Evolutionary conservation across 2,113 vertebrate species (phyloP), one percentile per base, ranked within the genome.

Genomic region (Aegithalos caudatus): DNA sequence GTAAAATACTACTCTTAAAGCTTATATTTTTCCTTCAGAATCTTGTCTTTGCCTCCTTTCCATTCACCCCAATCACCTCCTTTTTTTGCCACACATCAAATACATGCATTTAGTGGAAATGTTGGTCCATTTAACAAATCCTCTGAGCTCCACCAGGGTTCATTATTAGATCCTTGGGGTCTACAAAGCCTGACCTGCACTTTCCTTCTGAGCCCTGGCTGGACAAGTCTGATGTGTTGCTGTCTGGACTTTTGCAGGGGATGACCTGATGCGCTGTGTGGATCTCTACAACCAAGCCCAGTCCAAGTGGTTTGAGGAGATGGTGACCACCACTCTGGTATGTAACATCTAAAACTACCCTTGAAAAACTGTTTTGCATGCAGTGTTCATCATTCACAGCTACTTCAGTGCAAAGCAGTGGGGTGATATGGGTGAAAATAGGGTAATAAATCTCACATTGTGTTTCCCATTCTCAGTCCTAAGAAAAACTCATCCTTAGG

Each of bases 251-350:
- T 65, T 88, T 89, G 9, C 96, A 99, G 99, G 99, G 54, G 99
- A 99, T 47, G 99, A 99, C 48, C 98, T 99, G 90, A 99, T 99
- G 99, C 98, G 99, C 88, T 99, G 99, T 7, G 99, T 99, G 35
- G 99, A 99, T 95, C 99, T 99, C 60, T 99, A 99, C 94, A 99
- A 99, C 88, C 99, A 99, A 98, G 98, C 98, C 44, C 99, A 99
- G 96, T 99, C 99, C 87, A 99, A 99, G 81, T 99, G 99, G 99
- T 99, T 99, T 96, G 99, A 99, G 95, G 99, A 99, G 97, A 99
- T 99, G 98, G 99, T 99, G 86, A 99, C 99, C 24, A 99, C 99
- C 33, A 99, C 99, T 19, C 95, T 99, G 98, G 99, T 99, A 98
- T 83, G 98, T 23, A 28, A 38, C 24, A 44, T n/a, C 28, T 66